Evolutionary conservation across 1,140 invertebrate genomes (phyloP).

Genomic region (Augochlora pura): DNA sequence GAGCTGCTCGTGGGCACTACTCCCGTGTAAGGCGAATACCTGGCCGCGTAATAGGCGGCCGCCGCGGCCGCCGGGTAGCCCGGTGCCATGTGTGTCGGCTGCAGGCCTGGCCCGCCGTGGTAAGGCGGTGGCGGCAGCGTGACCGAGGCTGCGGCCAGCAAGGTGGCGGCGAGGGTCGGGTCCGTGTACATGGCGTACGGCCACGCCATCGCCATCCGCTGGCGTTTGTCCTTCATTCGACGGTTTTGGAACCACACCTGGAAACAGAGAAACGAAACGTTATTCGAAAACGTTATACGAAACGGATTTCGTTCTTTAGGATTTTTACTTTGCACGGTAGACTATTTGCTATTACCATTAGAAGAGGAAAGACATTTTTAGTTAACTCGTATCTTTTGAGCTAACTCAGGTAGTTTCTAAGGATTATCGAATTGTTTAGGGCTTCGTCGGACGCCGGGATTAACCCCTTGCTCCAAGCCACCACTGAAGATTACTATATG

Average conservation of each 20-base stretch:
- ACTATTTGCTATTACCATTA: no score
- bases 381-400: no score
- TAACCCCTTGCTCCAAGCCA: no score
- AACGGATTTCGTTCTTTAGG: no score
- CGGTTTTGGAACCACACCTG: constrained; percentile 99
- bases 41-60: constrained; percentile 68
- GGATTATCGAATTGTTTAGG: no score
- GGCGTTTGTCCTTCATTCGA: constrained; percentile 99
- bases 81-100: constrained; percentile 70
- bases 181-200: constrained; percentile 97
- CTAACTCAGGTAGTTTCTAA: no score
- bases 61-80: constrained; percentile 68
- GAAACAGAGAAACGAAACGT: neutral
- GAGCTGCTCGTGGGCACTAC: constrained; percentile 27
- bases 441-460: no score
- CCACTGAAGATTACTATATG: no score
- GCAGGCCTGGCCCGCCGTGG: constrained; percentile 73
- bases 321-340: no score
- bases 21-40: constrained; percentile 68
- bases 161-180: constrained; percentile 93
- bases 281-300: no score
- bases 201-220: constrained; percentile 95
- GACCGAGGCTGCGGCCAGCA: constrained; percentile 92
- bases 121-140: constrained; percentile 77
- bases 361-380: no score